phyloP scores from a whole-genome alignment of 2,888 invertebrate species.

The Megastigmus dorsalis region DNA sequence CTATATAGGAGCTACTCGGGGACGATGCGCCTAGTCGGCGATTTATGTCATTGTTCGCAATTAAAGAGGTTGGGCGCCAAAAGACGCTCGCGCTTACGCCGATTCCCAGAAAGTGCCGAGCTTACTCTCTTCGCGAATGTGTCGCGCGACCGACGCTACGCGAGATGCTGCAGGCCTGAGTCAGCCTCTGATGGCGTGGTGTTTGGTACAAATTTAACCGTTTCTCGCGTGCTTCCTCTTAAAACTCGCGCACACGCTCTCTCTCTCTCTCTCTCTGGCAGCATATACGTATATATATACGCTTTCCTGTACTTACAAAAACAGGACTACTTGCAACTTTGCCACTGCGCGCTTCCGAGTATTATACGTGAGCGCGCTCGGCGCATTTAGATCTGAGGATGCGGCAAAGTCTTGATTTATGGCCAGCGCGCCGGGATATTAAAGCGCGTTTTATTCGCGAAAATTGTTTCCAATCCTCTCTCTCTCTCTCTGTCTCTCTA shows the following conservation, averaged over 20 bases:
- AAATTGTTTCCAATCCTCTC: too few species aligned
- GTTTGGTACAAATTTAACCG: slow-evolving; percentile 40
- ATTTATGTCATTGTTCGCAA: slow-evolving; percentile 39
- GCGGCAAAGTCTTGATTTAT: neutral
- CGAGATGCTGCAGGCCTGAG: too few species aligned
- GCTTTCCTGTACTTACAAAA: slow-evolving; percentile 24
- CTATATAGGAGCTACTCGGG: too few species aligned
- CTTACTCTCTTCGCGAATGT: slow-evolving; percentile 1
- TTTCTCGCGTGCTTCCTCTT: slow-evolving; percentile 29
- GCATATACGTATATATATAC: too few species aligned
- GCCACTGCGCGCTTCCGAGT: neutral
- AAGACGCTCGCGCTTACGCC: too few species aligned
- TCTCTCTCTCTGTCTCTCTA: too few species aligned
- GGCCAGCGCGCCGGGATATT: neutral
- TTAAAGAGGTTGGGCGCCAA: slow-evolving; percentile 25
- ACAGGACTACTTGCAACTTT: slow-evolving; percentile 2
- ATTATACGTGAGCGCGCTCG: too few species aligned
- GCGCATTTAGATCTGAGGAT: slow-evolving; percentile 11
- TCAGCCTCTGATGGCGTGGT: slow-evolving; percentile 25
- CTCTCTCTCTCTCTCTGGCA: too few species aligned
- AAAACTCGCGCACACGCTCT: too few species aligned
- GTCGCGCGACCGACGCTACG: too few species aligned
- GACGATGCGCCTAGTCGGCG: neutral
- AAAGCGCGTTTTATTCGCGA: too few species aligned
- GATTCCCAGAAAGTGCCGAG: slow-evolving; percentile 15